These are phyloP conservation scores for Oncorhynchus clarkii DNA, from an alignment of 2,113 vertebrate genomes.

Conservation along the genomic window DNA sequence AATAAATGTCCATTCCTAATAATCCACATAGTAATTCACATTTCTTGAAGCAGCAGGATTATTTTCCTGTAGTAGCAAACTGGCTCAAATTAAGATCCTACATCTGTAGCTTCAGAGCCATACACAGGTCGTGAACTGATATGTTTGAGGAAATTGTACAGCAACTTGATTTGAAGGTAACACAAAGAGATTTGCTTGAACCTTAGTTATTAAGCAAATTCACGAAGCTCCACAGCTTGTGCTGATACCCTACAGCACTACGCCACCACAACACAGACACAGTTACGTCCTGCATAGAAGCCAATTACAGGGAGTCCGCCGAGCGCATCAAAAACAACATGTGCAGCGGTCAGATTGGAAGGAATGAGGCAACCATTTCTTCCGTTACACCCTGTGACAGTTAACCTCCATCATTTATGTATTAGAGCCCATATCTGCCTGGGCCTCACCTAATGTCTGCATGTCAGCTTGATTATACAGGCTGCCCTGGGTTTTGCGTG, in stretches of 20 bases:
- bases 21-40: no score
- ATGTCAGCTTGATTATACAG: conserved; percentile 49
- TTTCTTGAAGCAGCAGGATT: no score
- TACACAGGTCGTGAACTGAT: no score
- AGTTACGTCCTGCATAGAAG: conserved; percentile 49
- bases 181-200: conserved; percentile 38
- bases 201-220: conserved; percentile 43
- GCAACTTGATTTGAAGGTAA: conserved; percentile 8
- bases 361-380: conserved; percentile 35
- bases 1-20: no score
- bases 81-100: no score
- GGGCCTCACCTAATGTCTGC: conserved; percentile 45
- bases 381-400: conserved; percentile 26
- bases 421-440: conserved; percentile 25
- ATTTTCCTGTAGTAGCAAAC: no score
- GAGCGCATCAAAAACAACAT: conserved; percentile 38
- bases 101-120: no score
- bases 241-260: conserved; percentile 15
- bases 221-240: neutral
- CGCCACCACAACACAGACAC: neutral
- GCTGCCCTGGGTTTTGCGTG: conserved; percentile 44
- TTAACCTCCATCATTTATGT: neutral
- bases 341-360: conserved; percentile 45
- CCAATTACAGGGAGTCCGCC: conserved; percentile 13
- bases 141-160: neutral